Conservation (phyloP, 2,888 invertebrate species). For the Tetanocera ferruginea region DNA sequence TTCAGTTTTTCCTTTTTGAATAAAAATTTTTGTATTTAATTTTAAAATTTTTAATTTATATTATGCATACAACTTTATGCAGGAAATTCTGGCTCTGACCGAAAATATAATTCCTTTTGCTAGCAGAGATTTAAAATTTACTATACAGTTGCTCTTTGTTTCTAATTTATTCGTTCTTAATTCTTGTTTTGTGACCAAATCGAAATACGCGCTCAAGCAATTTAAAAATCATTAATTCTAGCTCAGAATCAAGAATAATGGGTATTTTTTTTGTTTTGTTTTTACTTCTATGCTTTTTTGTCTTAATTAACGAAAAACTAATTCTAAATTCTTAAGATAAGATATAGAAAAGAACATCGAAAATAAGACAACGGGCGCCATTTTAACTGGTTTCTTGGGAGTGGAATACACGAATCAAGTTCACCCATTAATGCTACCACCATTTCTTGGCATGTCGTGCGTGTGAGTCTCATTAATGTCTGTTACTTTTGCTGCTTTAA, state of each 20-base stretch:
- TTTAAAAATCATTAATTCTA: conserved; percentile 6
- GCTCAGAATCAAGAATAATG: not conserved
- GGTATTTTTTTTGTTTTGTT: not conserved
- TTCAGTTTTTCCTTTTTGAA: too few relatives aligned
- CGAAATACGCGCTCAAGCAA: not conserved
- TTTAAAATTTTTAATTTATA: too few relatives aligned
- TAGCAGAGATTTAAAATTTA: too few relatives aligned
- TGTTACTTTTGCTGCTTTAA: not conserved
- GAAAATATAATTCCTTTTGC: too few relatives aligned
- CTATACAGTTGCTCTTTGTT: too few relatives aligned
- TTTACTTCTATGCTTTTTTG: not conserved
- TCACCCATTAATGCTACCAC: conserved; percentile 11
- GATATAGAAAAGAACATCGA: not conserved
- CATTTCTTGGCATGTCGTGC: not conserved
- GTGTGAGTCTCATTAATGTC: conserved; percentile 7
- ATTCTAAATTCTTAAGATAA: not conserved
- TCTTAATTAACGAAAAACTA: not conserved
- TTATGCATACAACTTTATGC: too few relatives aligned
- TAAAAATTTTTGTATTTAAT: too few relatives aligned
- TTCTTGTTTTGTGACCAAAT: too few relatives aligned
- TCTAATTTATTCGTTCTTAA: too few relatives aligned
- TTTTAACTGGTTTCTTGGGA: conserved; percentile 1
- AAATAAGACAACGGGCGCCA: conserved; percentile 14
- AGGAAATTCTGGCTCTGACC: too few relatives aligned
- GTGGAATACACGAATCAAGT: not conserved